Evolutionary conservation across 2,888 invertebrate genomes (phyloP).

Genomic region (Coleophora deauratella): DNA sequence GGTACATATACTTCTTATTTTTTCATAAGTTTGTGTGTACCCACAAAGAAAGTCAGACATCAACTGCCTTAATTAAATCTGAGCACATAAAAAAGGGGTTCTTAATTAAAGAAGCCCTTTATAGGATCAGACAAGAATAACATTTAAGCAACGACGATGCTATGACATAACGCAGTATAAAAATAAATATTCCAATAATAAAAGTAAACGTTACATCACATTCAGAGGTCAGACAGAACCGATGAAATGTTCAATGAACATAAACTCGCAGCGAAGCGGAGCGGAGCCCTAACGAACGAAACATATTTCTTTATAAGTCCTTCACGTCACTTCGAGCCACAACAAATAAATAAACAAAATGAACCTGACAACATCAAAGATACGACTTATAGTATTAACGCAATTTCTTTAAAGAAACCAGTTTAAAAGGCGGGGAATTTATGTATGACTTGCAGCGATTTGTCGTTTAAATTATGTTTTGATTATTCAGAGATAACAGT

Average conservation of each 20-base stretch:
- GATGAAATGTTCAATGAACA: background rate
- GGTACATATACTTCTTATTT: no score
- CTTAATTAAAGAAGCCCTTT: no score
- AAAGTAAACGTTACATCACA: no score
- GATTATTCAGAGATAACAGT: background rate
- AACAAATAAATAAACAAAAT: slow-evolving; percentile 33
- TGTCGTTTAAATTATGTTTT: slow-evolving; percentile 6
- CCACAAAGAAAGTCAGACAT: no score
- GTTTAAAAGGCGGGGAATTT: background rate
- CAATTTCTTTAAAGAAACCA: slow-evolving; percentile 2
- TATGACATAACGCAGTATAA: no score
- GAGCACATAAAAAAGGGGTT: no score
- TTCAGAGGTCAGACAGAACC: background rate
- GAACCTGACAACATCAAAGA: no score
- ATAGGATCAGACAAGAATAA: no score
- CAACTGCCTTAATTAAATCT: no score
- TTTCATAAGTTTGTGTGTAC: no score
- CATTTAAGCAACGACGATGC: no score
- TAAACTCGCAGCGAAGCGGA: slow-evolving; percentile 13
- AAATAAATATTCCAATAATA: no score
- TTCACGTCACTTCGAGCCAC: slow-evolving; percentile 30
- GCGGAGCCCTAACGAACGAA: slow-evolving; percentile 24
- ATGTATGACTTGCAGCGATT: background rate
- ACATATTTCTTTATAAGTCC: slow-evolving; percentile 44
- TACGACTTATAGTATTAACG: slow-evolving; percentile 21